phyloP scores from a whole-genome alignment of 2,888 invertebrate genomes.

The Boloria selene region DNA sequence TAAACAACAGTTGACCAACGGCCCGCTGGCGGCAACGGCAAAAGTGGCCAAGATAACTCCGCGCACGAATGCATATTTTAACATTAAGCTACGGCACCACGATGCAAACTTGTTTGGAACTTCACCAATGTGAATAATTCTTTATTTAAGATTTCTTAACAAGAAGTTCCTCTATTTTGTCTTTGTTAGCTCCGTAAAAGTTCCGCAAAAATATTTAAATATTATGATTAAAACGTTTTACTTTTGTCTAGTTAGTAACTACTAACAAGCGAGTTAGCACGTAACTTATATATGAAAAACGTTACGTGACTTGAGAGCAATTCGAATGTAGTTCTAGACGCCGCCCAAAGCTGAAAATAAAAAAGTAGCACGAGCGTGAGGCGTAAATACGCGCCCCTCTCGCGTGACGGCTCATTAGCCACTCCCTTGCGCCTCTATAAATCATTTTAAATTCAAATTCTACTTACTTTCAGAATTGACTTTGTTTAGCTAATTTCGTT shows the following conservation, averaged over 20 bases:
- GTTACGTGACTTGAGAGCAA: conserved; percentile 38
- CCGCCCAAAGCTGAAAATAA: conserved; percentile 67
- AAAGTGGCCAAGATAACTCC: conserved; percentile 72
- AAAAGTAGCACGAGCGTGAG: conserved; percentile 59
- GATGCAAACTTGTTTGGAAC: conserved; percentile 72
- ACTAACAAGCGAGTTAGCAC: neutral
- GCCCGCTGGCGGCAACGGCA: conserved; percentile 58
- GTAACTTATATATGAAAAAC: conserved; percentile 13
- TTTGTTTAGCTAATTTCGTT: conserved; percentile 78
- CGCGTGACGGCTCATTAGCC: conserved; percentile 81
- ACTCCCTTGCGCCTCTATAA: conserved; percentile 78
- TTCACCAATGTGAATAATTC: conserved; percentile 70
- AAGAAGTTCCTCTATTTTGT: conserved; percentile 43
- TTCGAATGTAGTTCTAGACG: conserved; percentile 47
- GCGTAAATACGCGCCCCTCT: conserved; percentile 78
- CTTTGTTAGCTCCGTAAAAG: conserved; percentile 30
- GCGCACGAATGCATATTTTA: conserved; percentile 77
- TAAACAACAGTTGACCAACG: conserved; percentile 69
- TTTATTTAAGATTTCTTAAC: conserved; percentile 59
- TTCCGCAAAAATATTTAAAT: conserved; percentile 23
- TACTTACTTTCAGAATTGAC: conserved; percentile 80
- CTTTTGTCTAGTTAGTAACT: conserved; percentile 6
- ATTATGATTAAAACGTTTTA: conserved; percentile 23
- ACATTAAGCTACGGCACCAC: conserved; percentile 67
- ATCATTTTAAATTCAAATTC: conserved; percentile 82